Percentiles rank a stretch among this genome's conserved stretches.
These are phyloP conservation scores for Corapipo altera DNA, from an alignment of 2,113 vertebrate genomes.

Conservation along the genomic window DNA sequence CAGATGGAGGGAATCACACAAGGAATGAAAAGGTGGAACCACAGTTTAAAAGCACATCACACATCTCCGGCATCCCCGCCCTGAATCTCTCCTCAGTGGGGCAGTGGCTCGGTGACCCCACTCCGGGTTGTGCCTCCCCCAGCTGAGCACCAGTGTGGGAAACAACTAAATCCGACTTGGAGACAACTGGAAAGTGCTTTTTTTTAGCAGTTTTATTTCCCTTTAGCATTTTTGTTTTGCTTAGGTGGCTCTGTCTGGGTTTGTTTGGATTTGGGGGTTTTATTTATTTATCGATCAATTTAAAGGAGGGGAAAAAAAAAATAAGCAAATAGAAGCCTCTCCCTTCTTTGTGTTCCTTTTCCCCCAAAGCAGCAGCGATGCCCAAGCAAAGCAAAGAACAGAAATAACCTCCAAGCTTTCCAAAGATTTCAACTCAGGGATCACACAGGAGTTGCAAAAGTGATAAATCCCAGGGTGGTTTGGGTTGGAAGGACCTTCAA, in stretches of 20 bases:
- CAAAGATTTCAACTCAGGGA: not conserved
- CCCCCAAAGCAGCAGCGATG: not conserved
- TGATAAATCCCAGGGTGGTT: not conserved
- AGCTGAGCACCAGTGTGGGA: not conserved
- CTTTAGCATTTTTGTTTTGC: not conserved
- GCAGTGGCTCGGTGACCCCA: accelerated
- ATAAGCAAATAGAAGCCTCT: not conserved
- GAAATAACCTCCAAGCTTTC: not conserved
- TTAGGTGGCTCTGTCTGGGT: not conserved
- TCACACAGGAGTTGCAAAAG: not conserved
- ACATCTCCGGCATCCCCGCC: not conserved
- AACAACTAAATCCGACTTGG: accelerated
- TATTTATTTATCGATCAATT: not conserved
- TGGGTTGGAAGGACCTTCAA: not conserved
- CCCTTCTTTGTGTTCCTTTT: not conserved
- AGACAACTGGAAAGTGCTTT: not conserved
- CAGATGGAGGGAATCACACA: constrained; percentile 70
- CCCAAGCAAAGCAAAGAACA: not conserved
- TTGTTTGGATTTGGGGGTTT: not conserved
- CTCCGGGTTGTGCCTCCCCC: accelerated
- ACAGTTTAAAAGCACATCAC: not conserved
- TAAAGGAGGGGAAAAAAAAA: accelerated
- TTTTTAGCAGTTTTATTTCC: not conserved
- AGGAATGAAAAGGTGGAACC: constrained; percentile 59
- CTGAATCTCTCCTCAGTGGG: not conserved